phyloP scores from a whole-genome alignment of 2,888 invertebrate species.

The Hirtodrosophila confusa region DNA sequence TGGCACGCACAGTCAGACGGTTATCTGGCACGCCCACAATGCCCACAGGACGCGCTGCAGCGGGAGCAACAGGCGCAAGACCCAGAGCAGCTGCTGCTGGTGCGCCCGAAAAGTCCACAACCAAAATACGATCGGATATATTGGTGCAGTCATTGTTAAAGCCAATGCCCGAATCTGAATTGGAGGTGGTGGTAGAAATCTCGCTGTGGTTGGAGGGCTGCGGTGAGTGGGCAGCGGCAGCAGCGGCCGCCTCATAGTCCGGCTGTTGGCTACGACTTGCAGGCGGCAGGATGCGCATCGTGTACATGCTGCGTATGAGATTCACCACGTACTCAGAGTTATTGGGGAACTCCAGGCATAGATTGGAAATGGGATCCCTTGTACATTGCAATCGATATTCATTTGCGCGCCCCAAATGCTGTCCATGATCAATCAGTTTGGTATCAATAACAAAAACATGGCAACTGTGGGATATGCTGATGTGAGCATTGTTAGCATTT shows the following conservation, averaged over 20 bases:
- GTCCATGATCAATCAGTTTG: constrained; percentile 91
- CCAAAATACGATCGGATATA: constrained; percentile 91
- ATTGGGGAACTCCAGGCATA: constrained; percentile 95
- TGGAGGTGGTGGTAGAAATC: constrained; percentile 93
- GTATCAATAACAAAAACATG: constrained; percentile 98
- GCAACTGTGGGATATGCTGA: constrained; percentile 92
- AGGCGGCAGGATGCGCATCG: constrained; percentile 85
- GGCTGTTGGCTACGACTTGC: constrained; percentile 75
- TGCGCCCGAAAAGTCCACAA: constrained; percentile 87
- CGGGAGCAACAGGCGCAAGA: constrained; percentile 35
- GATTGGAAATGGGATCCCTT: constrained; percentile 89
- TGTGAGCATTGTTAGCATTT: constrained; percentile 57
- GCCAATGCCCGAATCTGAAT: constrained; percentile 97
- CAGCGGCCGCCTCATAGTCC: constrained; percentile 67
- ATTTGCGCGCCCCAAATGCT: constrained; percentile 91
- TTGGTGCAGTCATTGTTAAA: constrained; percentile 95
- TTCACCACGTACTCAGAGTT: constrained; percentile 92
- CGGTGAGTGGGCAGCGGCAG: constrained; percentile 88
- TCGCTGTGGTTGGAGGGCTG: constrained; percentile 93
- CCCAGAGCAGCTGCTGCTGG: constrained; percentile 37
- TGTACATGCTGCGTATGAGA: constrained; percentile 90
- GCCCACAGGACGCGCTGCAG: constrained; percentile 73
- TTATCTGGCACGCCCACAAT: constrained; percentile 81
- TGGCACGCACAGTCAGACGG: constrained; percentile 87
- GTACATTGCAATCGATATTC: constrained; percentile 95